Evolutionary conservation across 2,113 vertebrate genomes (phyloP).

Genomic region (Talpa occidentalis): DNA sequence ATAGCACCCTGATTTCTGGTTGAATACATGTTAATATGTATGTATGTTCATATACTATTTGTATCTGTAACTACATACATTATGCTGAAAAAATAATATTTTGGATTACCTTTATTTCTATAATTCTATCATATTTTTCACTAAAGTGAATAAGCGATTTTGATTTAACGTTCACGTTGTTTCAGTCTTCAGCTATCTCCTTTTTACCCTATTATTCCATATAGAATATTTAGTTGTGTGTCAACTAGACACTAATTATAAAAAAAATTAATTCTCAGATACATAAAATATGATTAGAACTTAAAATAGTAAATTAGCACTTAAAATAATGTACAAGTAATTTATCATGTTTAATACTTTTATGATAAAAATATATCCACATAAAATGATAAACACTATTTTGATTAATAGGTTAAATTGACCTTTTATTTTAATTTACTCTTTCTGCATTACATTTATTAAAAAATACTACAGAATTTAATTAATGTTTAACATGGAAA

Average conservation of each 20-base stretch:
- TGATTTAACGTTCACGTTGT: background rate
- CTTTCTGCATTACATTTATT: constrained; percentile 81
- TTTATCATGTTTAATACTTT: constrained; percentile 46
- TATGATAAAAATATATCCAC: constrained; percentile 69
- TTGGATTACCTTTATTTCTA: background rate
- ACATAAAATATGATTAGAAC: constrained; percentile 54
- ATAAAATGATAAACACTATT: constrained; percentile 70
- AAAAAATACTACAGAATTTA: constrained; percentile 82
- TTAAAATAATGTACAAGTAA: constrained; percentile 55
- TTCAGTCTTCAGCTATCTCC: background rate
- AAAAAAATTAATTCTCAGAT: background rate
- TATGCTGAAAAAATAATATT: background rate
- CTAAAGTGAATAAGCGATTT: background rate
- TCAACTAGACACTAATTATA: constrained; percentile 48
- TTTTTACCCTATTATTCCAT: background rate
- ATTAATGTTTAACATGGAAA: constrained; percentile 85
- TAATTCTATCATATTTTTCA: background rate
- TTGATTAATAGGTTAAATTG: constrained; percentile 84
- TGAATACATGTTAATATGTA: background rate
- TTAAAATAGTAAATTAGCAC: constrained; percentile 70
- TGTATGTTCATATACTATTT: background rate
- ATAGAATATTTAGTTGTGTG: background rate
- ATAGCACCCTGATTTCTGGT: background rate
- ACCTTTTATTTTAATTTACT: constrained; percentile 74
- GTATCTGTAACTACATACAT: background rate